A percentile compares a stretch with the other conserved stretches of the same genome.
Evolutionary conservation across 2,113 vertebrate species (phyloP).

Genomic region (Colius striatus): DNA sequence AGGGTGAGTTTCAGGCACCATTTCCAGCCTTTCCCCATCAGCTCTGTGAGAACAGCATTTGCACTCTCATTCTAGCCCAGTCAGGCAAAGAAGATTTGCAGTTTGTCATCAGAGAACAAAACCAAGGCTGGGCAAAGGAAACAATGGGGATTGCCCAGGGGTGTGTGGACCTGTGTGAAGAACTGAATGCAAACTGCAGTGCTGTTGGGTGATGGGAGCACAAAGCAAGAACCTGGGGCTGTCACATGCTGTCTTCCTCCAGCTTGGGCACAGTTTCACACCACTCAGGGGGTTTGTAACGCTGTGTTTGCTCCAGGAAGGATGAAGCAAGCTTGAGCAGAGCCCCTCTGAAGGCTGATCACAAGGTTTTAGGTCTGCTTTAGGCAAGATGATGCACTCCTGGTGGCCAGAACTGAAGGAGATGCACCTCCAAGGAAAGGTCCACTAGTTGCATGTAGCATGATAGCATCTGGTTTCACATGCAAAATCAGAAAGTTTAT

Average conservation of each 20-base stretch:
- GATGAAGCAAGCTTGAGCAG: not conserved
- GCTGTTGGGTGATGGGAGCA: not conserved
- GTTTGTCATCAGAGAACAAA: not conserved
- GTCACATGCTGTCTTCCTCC: not conserved
- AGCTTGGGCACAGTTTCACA: not conserved
- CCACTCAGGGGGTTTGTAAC: not conserved
- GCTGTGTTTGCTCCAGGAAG: not conserved
- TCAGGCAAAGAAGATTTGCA: not conserved
- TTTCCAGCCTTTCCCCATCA: not conserved
- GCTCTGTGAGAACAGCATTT: not conserved
- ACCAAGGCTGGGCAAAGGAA: not conserved
- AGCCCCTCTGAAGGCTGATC: not conserved
- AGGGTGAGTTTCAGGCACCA: not conserved
- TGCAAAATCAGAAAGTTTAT: not conserved
- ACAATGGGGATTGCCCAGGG: accelerated
- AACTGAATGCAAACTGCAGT: not conserved
- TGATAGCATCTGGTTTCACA: not conserved
- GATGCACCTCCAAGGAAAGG: not conserved
- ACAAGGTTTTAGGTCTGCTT: not conserved
- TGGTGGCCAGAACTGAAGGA: not conserved
- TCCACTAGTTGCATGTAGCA: not conserved
- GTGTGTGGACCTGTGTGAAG: not conserved
- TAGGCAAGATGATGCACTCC: not conserved
- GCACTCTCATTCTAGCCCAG: not conserved
- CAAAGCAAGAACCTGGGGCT: not conserved